phyloP scores from a whole-genome alignment of 2,113 vertebrate species.

The Neotragus moschatus region DNA sequence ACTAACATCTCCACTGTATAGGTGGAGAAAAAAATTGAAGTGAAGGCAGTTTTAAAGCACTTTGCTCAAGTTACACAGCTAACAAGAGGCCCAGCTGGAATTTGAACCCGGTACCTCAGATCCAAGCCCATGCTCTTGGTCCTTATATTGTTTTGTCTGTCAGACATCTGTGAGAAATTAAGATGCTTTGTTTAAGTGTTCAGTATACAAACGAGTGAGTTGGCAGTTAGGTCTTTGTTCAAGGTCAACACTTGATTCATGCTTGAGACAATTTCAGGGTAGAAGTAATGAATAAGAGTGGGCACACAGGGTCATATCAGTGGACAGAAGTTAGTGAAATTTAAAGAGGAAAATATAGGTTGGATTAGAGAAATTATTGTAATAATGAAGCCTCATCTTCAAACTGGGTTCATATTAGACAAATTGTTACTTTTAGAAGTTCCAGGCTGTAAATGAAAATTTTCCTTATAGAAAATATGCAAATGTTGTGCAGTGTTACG shows the following conservation, averaged over 20 bases:
- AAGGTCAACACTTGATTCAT: neutral
- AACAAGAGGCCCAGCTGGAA: neutral
- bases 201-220: neutral
- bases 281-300: neutral
- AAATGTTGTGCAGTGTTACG: neutral
- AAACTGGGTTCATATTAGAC: neutral
- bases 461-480: neutral
- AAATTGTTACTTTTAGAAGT: neutral
- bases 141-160: neutral
- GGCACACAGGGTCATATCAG: neutral
- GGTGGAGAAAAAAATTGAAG: neutral
- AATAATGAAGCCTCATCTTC: neutral
- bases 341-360: neutral
- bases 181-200: neutral
- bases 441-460: neutral
- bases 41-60: neutral
- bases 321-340: neutral
- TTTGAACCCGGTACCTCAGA: neutral
- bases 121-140: neutral
- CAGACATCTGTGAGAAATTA: neutral
- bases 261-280: neutral
- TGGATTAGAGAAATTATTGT: neutral
- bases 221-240: neutral
- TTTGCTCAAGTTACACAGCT: neutral
- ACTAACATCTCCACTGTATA: neutral